phyloP scores from a whole-genome alignment of 2,888 invertebrate genomes.

The Phortica okadai region DNA sequence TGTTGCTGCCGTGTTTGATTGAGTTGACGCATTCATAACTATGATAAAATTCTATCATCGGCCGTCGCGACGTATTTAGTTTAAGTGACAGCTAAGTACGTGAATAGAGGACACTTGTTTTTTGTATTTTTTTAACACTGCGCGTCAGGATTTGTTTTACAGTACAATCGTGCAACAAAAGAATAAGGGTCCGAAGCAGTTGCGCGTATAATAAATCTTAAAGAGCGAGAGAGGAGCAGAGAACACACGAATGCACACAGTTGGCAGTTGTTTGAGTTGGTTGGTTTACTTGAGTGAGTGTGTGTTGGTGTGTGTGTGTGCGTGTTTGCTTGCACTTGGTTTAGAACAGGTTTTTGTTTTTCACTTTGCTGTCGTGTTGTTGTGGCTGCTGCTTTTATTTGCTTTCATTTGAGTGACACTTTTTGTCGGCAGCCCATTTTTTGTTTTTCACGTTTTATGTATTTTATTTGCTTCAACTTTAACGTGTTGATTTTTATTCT shows the following conservation, averaged over 20 bases:
- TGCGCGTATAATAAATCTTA: conserved; percentile 11
- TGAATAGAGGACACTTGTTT: conserved; percentile 9
- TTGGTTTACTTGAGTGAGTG: conserved; percentile 33
- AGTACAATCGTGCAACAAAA: background rate
- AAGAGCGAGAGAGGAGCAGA: conserved; percentile 16
- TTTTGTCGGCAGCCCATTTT: conserved; percentile 41
- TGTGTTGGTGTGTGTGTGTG: conserved; percentile 32
- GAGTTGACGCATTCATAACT: conserved; percentile 60
- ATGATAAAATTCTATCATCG: background rate
- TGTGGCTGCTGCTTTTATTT: conserved; percentile 43
- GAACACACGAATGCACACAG: conserved; percentile 45
- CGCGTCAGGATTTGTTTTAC: conserved; percentile 38
- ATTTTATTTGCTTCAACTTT: background rate
- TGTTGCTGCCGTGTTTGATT: conserved; percentile 49
- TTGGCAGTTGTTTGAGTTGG: conserved; percentile 30
- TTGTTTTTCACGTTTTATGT: background rate
- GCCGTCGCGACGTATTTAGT: background rate
- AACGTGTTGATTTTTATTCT: background rate
- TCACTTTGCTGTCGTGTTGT: conserved; percentile 36
- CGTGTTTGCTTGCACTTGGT: conserved; percentile 58
- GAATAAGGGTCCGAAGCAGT: background rate
- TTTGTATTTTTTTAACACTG: conserved; percentile 48
- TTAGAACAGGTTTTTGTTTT: conserved; percentile 63
- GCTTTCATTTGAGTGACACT: conserved; percentile 63
- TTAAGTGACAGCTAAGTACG: background rate